phyloP scores from a whole-genome alignment of 2,888 invertebrate genomes.

The Campopleginae sp. region DNA sequence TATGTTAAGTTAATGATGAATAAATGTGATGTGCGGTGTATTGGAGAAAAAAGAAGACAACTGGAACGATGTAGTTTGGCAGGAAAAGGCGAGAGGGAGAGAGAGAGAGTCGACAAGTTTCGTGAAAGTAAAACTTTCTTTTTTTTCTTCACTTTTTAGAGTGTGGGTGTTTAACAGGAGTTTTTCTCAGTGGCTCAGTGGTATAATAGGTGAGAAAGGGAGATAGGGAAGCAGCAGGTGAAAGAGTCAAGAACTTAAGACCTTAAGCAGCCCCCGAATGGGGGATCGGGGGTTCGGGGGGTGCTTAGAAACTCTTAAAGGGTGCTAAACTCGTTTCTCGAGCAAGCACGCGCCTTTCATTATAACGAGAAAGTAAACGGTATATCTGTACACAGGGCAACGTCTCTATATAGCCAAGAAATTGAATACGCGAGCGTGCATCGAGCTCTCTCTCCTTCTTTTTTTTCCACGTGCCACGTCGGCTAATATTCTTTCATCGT shows the following conservation, averaged over 20 bases:
- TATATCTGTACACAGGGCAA: slow-evolving; percentile 35
- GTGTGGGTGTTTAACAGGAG: background rate
- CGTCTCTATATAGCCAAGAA: slow-evolving; percentile 37
- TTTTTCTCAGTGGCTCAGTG: slow-evolving; percentile 21
- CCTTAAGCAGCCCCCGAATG: slow-evolving; percentile 69
- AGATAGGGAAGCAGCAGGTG: slow-evolving; percentile 75
- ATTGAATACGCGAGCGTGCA: slow-evolving; percentile 61
- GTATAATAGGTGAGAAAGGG: slow-evolving; percentile 21
- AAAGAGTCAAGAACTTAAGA: slow-evolving; percentile 79
- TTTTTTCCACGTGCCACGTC: slow-evolving; percentile 39
- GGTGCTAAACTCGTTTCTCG: slow-evolving; percentile 78
- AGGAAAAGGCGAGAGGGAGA: slow-evolving; percentile 24
- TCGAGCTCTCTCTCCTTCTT: slow-evolving; percentile 48
- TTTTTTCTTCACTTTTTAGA: slow-evolving; percentile 37
- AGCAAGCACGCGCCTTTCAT: slow-evolving; percentile 79
- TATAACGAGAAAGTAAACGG: slow-evolving; percentile 72
- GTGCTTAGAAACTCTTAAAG: slow-evolving; percentile 76
- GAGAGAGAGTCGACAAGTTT: slow-evolving; percentile 25
- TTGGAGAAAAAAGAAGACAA: slow-evolving; percentile 19
- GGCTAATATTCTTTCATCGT: slow-evolving; percentile 59
- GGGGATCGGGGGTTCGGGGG: slow-evolving; percentile 56
- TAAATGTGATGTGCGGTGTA: slow-evolving; percentile 4
- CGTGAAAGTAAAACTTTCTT: slow-evolving; percentile 58
- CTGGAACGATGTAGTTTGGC: slow-evolving; percentile 42
- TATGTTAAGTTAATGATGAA: slow-evolving; percentile 37